Conservation (phyloP, 2,888 invertebrate genomes). For the Conchocele bisecta region DNA sequence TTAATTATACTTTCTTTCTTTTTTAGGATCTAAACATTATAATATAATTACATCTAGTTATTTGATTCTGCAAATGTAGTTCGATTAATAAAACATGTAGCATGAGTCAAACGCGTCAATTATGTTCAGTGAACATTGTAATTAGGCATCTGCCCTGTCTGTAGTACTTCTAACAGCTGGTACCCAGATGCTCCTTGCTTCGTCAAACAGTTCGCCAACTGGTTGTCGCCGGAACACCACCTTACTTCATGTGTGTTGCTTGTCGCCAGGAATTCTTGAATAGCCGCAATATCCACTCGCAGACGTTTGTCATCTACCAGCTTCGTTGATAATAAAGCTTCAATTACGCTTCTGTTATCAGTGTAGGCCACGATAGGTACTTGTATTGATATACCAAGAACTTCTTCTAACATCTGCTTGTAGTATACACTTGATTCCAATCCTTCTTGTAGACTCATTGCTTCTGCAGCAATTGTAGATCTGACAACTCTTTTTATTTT, state of each 20-base stretch:
- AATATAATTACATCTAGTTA: no score
- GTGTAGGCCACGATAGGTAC: constrained; percentile 7
- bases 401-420: constrained; percentile 18
- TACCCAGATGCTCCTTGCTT: constrained; percentile 12
- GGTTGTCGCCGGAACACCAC: constrained; percentile 13
- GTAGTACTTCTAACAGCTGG: constrained; percentile 9
- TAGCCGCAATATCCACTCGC: constrained; percentile 8
- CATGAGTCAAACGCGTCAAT: no score
- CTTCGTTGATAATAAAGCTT: constrained; percentile 13
- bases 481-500: constrained; percentile 45
- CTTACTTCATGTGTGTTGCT: background rate
- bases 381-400: constrained; percentile 14
- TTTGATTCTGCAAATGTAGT: no score
- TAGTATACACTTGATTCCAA: constrained; percentile 4
- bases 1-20: no score
- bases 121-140: no score
- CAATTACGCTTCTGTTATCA: constrained; percentile 23
- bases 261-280: constrained; percentile 5
- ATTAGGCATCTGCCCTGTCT: background rate
- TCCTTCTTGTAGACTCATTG: constrained; percentile 16
- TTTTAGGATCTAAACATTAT: no score
- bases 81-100: no score
- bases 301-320: constrained; percentile 18
- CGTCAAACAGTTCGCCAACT: constrained; percentile 16
- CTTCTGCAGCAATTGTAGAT: constrained; percentile 41